phyloP scores from a whole-genome alignment of 2,113 vertebrate genomes.

The Centropus unirufus region DNA sequence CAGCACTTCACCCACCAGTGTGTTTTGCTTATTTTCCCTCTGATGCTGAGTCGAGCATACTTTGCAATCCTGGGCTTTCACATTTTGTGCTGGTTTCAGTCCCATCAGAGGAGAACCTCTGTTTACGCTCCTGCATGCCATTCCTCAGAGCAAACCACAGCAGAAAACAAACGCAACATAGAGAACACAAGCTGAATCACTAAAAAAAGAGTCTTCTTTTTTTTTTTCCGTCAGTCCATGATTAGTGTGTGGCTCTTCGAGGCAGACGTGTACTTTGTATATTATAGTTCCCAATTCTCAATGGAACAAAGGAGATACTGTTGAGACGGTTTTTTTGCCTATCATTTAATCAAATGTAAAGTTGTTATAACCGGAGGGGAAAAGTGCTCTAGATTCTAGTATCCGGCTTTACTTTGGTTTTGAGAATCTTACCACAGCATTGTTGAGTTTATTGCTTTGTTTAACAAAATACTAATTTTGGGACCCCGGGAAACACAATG shows the following conservation, averaged over 20 bases:
- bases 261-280: neutral
- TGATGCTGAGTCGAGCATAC: neutral
- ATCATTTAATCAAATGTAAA: slow-evolving; percentile 61
- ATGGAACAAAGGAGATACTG: slow-evolving; percentile 55
- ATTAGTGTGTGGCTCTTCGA: slow-evolving; percentile 21
- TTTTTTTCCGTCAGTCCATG: neutral
- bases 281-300: slow-evolving; percentile 4
- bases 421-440: slow-evolving; percentile 39
- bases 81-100: neutral
- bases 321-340: slow-evolving; percentile 2
- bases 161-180: slow-evolving; percentile 1
- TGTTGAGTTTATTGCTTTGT: slow-evolving; percentile 44
- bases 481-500: slow-evolving; percentile 19
- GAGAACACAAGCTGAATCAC: neutral
- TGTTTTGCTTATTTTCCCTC: neutral
- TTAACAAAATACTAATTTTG: slow-evolving; percentile 56
- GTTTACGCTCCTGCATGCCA: rapidly evolving
- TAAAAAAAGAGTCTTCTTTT: neutral
- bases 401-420: slow-evolving; percentile 57
- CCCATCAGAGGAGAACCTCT: slow-evolving; percentile 10
- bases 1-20: neutral
- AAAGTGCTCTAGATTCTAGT: slow-evolving; percentile 50
- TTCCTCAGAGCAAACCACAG: slow-evolving; percentile 36
- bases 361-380: slow-evolving; percentile 54
- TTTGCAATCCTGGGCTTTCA: neutral